Evolutionary conservation across 2,888 invertebrate genomes (phyloP).

Genomic region (Cancer borealis): DNA sequence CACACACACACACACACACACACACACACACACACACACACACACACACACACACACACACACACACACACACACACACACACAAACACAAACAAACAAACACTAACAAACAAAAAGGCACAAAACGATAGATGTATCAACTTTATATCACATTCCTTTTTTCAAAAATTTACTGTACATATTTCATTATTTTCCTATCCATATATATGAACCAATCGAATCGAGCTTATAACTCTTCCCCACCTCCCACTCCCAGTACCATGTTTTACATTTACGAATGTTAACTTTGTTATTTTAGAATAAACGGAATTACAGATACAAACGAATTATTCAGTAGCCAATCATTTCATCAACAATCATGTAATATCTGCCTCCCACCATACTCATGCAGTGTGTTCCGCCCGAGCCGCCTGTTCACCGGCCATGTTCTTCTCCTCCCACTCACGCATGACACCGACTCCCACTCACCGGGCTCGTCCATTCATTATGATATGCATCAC

Average conservation of each 20-base stretch:
- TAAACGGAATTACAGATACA: too few relatives aligned
- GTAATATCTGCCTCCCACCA: too few relatives aligned
- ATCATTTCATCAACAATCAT: too few relatives aligned
- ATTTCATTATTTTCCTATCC: conserved; percentile 20
- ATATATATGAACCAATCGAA: background rate
- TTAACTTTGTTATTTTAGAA: too few relatives aligned
- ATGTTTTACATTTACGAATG: background rate
- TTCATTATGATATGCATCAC: background rate
- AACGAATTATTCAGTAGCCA: too few relatives aligned
- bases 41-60: background rate
- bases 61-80: conserved; percentile 30
- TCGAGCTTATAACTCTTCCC: background rate
- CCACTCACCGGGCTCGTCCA: background rate
- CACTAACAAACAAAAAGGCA: background rate
- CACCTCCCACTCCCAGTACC: background rate
- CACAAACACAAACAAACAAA: background rate
- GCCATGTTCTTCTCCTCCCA: background rate
- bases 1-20: background rate
- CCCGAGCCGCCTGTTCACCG: too few relatives aligned
- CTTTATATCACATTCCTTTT: background rate
- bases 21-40: background rate
- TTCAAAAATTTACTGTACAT: background rate
- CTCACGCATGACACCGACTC: background rate
- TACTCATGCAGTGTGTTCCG: too few relatives aligned
- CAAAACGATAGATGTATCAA: background rate